phyloP scores from a whole-genome alignment of 2,888 invertebrate genomes.

The Mesoligia furuncula region DNA sequence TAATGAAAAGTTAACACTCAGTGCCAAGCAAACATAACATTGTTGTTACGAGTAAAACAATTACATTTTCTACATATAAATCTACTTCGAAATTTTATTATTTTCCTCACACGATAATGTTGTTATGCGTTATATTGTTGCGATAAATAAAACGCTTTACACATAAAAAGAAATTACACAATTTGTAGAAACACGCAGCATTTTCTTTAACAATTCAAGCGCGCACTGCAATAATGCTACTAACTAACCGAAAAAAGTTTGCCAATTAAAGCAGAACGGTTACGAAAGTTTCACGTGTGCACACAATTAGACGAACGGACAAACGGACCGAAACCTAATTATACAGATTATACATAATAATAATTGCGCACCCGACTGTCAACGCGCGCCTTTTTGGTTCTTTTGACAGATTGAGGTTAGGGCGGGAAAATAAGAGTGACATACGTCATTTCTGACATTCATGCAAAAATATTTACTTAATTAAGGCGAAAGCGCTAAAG shows the following conservation, averaged over 20 bases:
- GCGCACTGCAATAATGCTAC: constrained; percentile 67
- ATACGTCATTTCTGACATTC: constrained; percentile 3
- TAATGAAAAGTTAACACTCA: background rate
- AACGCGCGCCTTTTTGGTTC: constrained; percentile 59
- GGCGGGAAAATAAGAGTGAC: constrained; percentile 39
- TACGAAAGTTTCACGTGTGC: constrained; percentile 73
- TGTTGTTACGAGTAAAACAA: constrained; percentile 3
- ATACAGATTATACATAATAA: constrained; percentile 66
- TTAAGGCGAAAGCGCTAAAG: too few relatives aligned
- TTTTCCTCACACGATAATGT: constrained; percentile 1
- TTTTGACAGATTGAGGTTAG: constrained; percentile 57
- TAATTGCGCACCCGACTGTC: constrained; percentile 58
- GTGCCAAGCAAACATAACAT: background rate
- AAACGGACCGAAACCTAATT: constrained; percentile 73
- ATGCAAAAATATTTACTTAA: constrained; percentile 23
- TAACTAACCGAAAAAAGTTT: constrained; percentile 67
- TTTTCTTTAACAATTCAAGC: constrained; percentile 66
- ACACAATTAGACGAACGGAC: constrained; percentile 69
- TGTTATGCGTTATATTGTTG: constrained; percentile 7
- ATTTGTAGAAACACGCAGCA: constrained; percentile 56
- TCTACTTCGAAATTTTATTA: constrained; percentile 13
- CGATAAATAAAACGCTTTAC: constrained; percentile 33
- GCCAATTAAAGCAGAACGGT: constrained; percentile 72
- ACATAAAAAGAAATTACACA: constrained; percentile 54
- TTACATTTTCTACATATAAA: background rate